A percentile compares a stretch with the other conserved stretches of the same genome.
Conservation (phyloP, 2,797 vertebrate genomes). For the Ataeniobius toweri region DNA sequence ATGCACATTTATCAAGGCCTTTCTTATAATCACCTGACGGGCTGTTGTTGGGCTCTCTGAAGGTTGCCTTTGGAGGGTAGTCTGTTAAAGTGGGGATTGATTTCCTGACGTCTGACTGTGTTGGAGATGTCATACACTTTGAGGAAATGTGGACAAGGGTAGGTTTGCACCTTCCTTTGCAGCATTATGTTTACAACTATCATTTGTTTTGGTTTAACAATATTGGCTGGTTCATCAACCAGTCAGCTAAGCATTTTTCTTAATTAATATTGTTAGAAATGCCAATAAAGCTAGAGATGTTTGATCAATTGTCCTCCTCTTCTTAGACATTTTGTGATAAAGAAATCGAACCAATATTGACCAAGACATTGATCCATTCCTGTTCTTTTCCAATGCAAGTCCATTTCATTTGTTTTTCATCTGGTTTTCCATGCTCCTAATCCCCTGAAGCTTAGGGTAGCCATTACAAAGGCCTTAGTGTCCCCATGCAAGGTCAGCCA, state of each 20-base stretch:
- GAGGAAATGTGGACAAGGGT: conserved; percentile 64
- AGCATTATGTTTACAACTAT: conserved; percentile 71
- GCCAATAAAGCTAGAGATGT: conserved; percentile 73
- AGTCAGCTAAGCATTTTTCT: conserved; percentile 82
- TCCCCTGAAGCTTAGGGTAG: conserved; percentile 70
- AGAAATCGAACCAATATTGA: conserved; percentile 84
- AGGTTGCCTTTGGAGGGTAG: conserved; percentile 67
- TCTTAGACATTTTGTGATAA: conserved; percentile 82
- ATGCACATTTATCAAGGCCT: conserved; percentile 73
- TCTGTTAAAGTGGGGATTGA: conserved; percentile 72
- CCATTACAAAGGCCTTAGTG: conserved; percentile 75
- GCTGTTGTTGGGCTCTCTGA: conserved; percentile 71
- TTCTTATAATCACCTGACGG: conserved; percentile 70
- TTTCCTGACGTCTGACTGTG: conserved; percentile 50
- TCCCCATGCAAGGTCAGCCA: conserved; percentile 80
- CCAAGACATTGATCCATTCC: conserved; percentile 76
- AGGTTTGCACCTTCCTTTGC: conserved; percentile 52
- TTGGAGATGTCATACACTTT: conserved; percentile 54
- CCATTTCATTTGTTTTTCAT: conserved; percentile 77
- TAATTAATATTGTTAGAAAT: conserved; percentile 88
- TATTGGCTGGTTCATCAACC: conserved; percentile 77
- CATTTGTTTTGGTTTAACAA: conserved; percentile 81
- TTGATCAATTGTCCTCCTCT: conserved; percentile 85
- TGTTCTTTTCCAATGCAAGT: conserved; percentile 70
- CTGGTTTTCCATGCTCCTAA: conserved; percentile 72